Evolutionary conservation across 2,113 vertebrate species (phyloP).

Genomic region (Hippocampus mohnikei): DNA sequence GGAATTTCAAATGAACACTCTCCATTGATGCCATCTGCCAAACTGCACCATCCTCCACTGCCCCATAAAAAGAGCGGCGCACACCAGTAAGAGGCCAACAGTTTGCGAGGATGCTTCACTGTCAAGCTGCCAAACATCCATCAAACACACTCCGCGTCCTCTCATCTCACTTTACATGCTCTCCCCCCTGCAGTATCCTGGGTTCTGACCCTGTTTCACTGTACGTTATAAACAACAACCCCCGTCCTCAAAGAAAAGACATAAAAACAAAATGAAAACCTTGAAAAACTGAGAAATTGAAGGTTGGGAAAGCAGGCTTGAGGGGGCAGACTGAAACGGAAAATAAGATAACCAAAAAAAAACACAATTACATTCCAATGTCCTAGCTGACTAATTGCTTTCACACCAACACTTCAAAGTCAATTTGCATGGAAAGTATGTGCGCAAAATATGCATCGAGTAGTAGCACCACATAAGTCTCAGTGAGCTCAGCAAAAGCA

Average conservation of each 20-base stretch:
- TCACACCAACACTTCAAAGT: constrained; percentile 9
- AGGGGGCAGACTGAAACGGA: constrained; percentile 10
- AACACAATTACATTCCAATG: background rate
- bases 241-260: background rate
- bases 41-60: constrained; percentile 28
- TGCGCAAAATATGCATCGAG: constrained; percentile 5
- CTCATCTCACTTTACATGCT: constrained; percentile 37
- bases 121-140: constrained; percentile 52
- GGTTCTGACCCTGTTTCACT: constrained; percentile 41
- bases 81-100: constrained; percentile 24
- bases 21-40: constrained; percentile 42
- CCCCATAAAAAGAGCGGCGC: constrained; percentile 39
- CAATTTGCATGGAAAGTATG: constrained; percentile 19
- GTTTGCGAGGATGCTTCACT: constrained; percentile 35
- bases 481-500: background rate
- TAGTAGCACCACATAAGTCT: constrained; percentile 6
- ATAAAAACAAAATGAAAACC: background rate
- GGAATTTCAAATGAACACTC: constrained; percentile 45
- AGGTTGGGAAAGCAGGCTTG: constrained; percentile 8
- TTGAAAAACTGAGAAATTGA: background rate
- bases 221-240: constrained; percentile 12
- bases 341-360: background rate
- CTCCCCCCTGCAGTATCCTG: constrained; percentile 29
- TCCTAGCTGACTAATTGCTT: constrained; percentile 11
- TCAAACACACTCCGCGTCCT: constrained; percentile 43